Conservation (phyloP, 2,888 invertebrate species). For the Diaphora mendica region DNA sequence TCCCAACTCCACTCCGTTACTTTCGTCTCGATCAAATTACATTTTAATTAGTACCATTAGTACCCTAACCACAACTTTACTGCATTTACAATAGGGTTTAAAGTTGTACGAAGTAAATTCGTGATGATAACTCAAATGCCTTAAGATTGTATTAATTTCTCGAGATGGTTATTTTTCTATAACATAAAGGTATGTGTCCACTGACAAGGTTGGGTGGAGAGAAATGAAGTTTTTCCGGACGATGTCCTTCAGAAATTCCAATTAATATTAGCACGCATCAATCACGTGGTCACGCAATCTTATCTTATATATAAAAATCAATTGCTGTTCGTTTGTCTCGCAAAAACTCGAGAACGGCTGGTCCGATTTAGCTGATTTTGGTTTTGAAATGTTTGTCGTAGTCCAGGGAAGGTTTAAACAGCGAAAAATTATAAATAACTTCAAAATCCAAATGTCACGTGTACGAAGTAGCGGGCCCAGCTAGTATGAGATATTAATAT, state of each 20-base stretch:
- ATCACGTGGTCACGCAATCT: not conserved
- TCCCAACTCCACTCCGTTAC: constrained; percentile 21
- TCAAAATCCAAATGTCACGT: no score
- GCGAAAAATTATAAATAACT: no score
- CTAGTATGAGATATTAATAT: not conserved
- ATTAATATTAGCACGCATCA: not conserved
- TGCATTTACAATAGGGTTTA: fast-evolving
- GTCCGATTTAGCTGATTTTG: no score
- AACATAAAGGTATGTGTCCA: constrained; percentile 3
- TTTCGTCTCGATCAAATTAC: constrained; percentile 44
- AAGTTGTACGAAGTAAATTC: constrained; percentile 13
- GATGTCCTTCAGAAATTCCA: not conserved
- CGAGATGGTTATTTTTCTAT: constrained; percentile 31
- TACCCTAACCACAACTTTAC: constrained; percentile 9
- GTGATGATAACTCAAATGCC: constrained; percentile 25
- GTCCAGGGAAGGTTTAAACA: no score
- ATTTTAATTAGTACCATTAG: constrained; percentile 41
- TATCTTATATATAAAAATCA: no score
- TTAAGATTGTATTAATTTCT: constrained; percentile 31
- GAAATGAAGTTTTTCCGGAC: not conserved
- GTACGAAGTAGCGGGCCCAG: no score
- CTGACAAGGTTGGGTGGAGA: not conserved
- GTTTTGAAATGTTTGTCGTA: no score
- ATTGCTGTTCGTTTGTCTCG: no score
- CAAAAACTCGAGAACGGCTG: no score